Evolutionary conservation across 2,113 vertebrate genomes (phyloP).

Genomic region (Ceratotherium simum): DNA sequence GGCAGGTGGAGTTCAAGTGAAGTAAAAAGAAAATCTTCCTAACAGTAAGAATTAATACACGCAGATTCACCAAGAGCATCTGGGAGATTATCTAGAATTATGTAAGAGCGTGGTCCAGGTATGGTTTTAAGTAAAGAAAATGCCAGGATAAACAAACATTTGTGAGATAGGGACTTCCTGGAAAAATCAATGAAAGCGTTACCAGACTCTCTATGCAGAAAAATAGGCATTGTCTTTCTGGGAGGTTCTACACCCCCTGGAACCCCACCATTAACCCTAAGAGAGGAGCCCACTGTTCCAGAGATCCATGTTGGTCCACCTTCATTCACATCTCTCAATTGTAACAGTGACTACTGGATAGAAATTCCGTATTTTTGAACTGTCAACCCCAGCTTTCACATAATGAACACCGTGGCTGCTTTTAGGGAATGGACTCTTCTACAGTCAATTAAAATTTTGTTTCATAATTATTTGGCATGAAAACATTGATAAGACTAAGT

Average conservation of each 20-base stretch:
- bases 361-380: background rate
- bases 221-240: background rate
- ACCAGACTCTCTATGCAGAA: background rate
- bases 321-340: background rate
- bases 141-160: background rate
- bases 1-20: background rate
- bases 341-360: background rate
- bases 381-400: background rate
- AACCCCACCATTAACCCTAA: background rate
- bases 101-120: background rate
- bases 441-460: slow-evolving; percentile 30
- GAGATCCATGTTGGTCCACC: background rate
- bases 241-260: background rate
- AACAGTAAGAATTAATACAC: background rate
- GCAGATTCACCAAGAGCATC: background rate
- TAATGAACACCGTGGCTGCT: background rate
- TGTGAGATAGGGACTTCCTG: background rate
- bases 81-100: background rate
- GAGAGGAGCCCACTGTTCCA: background rate
- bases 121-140: background rate
- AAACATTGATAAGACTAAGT: slow-evolving; percentile 36
- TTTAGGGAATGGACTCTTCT: background rate
- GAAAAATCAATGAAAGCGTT: background rate
- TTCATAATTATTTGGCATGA: slow-evolving; percentile 59
- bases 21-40: background rate